A percentile compares a stretch with the other conserved stretches of the same genome.
Conservation (phyloP, 2,797 vertebrate species). For the Enteromius mattozi region DNA sequence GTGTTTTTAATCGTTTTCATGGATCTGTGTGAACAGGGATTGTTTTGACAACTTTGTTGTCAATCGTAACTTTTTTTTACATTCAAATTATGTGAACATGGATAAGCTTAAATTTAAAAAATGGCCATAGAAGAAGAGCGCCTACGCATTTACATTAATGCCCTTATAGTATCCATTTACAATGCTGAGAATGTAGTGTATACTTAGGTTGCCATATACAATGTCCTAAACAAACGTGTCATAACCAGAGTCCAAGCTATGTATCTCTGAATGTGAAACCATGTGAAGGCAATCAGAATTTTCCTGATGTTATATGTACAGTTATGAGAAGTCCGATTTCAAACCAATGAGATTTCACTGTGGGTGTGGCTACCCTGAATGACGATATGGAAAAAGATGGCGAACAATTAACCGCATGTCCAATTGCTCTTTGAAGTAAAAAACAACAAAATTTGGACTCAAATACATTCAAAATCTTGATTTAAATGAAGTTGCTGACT, state of each 20-base stretch:
- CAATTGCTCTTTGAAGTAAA: neutral
- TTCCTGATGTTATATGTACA: neutral
- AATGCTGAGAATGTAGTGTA: neutral
- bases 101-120: neutral
- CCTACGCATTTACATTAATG: neutral
- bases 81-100: neutral
- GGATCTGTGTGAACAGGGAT: neutral
- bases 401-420: neutral
- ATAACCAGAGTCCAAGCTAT: neutral
- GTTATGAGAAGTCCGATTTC: neutral
- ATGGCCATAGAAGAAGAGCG: neutral
- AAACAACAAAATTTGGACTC: neutral
- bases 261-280: neutral
- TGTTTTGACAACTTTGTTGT: neutral
- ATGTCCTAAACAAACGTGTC: slow-evolving; percentile 5
- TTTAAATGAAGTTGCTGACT: neutral
- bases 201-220: neutral
- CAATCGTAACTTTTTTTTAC: too few species aligned
- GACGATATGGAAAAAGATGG: neutral
- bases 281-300: neutral
- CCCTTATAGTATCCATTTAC: neutral
- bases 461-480: neutral
- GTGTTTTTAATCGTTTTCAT: neutral
- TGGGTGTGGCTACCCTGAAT: neutral
- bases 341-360: neutral